These are phyloP conservation scores for Macrotrachela quadricornifera DNA, from an alignment of 1,140 invertebrate genomes.

Conservation along the genomic window DNA sequence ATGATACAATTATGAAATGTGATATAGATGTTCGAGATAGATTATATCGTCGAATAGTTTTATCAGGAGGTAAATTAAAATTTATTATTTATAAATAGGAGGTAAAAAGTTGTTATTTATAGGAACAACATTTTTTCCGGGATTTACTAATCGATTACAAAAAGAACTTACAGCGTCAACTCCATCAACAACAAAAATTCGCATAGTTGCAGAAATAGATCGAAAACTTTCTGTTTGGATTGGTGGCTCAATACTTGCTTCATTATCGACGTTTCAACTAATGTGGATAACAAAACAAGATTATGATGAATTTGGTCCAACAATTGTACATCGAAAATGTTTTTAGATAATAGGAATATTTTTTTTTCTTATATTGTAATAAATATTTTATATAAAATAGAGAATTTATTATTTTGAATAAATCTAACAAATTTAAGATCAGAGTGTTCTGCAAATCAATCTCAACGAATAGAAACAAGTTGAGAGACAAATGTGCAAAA, in stretches of 20 bases:
- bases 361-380: too few relatives aligned
- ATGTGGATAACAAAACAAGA: conserved; percentile 77
- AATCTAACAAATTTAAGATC: too few relatives aligned
- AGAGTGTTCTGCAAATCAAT: too few relatives aligned
- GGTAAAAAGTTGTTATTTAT: too few relatives aligned
- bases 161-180: conserved; percentile 35
- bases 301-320: conserved; percentile 75
- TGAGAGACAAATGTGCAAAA: too few relatives aligned
- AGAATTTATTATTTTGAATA: too few relatives aligned
- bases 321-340: conserved; percentile 79
- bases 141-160: conserved; percentile 32
- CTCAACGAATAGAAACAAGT: too few relatives aligned
- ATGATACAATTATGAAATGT: conserved; percentile 66
- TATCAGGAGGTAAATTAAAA: conserved; percentile 20
- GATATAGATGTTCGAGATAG: conserved; percentile 62
- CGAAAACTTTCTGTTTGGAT: conserved; percentile 28
- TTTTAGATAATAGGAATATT: too few relatives aligned
- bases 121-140: conserved; percentile 33
- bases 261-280: conserved; percentile 36
- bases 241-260: conserved; percentile 28
- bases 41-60: conserved; percentile 13
- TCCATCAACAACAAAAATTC: conserved; percentile 29
- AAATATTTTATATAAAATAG: too few relatives aligned
- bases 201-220: conserved; percentile 31
- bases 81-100: too few relatives aligned